Conservation (phyloP, 2,113 vertebrate species). For the Serinus canaria region DNA sequence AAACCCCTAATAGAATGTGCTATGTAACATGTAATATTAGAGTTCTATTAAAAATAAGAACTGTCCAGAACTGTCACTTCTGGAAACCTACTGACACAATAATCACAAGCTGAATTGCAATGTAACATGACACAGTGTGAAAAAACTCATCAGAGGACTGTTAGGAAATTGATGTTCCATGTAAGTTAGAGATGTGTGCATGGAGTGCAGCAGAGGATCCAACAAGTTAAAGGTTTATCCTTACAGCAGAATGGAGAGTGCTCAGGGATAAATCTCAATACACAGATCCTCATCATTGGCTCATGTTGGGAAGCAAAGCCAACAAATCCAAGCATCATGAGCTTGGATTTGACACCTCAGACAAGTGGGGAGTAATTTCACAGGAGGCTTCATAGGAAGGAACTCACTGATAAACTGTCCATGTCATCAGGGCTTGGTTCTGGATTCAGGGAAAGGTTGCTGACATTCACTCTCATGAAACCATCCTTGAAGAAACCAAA, state of each 20-base stretch:
- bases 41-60: neutral
- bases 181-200: fast-evolving
- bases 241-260: neutral
- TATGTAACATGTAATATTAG: neutral
- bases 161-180: neutral
- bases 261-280: neutral
- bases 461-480: conserved; percentile 81
- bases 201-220: fast-evolving
- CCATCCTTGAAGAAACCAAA: conserved; percentile 87
- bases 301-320: neutral
- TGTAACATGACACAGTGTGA: neutral
- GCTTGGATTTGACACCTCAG: neutral
- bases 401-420: conserved; percentile 55
- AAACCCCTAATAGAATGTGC: neutral
- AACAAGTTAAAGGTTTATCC: neutral
- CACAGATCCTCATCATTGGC: neutral
- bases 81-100: neutral
- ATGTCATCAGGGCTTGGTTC: neutral
- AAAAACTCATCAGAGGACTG: neutral
- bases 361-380: neutral
- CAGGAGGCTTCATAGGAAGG: neutral
- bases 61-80: neutral
- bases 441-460: conserved; percentile 69
- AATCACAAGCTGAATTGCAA: neutral
- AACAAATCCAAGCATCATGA: neutral